phyloP scores from a whole-genome alignment of 2,888 invertebrate species.

The Drosophila antonietae region DNA sequence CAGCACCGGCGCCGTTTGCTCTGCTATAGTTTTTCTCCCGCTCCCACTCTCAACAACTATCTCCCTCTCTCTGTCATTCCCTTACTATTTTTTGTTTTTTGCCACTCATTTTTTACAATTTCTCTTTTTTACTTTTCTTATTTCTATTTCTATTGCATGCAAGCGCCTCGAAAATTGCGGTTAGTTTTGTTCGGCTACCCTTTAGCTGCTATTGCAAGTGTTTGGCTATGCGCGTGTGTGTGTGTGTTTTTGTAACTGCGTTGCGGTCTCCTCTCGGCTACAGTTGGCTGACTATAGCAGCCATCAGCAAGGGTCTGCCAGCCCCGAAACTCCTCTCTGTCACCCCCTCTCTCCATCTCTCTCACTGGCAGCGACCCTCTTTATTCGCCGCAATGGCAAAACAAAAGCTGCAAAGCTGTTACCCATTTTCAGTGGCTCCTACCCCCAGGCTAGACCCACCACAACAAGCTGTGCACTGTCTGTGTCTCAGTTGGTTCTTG shows the following conservation, averaged over 20 bases:
- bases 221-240: conserved; percentile 38
- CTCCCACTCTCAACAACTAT: background rate
- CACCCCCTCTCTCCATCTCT: no score
- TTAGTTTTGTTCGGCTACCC: conserved; percentile 63
- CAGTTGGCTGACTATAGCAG: conserved; percentile 56
- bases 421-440: conserved; percentile 53
- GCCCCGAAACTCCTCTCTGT: background rate
- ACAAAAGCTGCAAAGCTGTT: conserved; percentile 79
- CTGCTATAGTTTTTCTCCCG: conserved; percentile 24
- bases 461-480: conserved; percentile 72
- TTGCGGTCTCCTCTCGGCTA: conserved; percentile 62
- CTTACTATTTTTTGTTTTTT: background rate
- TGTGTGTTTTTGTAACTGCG: conserved; percentile 66
- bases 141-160: conserved; percentile 63
- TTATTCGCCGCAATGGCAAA: conserved; percentile 63
- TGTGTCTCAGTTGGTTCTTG: conserved; percentile 23
- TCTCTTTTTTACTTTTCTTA: conserved; percentile 23
- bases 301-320: conserved; percentile 13
- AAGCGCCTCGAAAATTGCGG: conserved; percentile 81
- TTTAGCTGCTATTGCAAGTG: conserved; percentile 46
- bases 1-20: conserved; percentile 43
- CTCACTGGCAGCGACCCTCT: conserved; percentile 4
- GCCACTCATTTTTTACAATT: conserved; percentile 6
- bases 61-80: no score
- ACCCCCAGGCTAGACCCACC: conserved; percentile 50